Evolutionary conservation across 1,140 invertebrate species (phyloP).

Genomic region (Pseudomyrmex flavicornis): DNA sequence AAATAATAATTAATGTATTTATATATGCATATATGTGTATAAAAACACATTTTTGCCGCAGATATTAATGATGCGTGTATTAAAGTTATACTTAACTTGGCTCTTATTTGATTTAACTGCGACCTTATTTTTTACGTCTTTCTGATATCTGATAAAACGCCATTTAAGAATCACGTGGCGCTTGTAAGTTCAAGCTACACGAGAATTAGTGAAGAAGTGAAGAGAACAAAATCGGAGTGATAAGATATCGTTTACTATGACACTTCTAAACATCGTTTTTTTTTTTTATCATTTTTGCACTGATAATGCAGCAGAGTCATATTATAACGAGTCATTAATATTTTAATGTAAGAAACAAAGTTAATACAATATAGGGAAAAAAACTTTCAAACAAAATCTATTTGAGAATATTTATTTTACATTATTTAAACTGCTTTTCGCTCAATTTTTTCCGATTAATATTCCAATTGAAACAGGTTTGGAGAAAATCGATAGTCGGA

Average conservation of each 20-base stretch:
- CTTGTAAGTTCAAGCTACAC: constrained; percentile 6
- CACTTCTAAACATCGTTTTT: background rate
- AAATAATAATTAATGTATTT: no score
- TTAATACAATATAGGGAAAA: no score
- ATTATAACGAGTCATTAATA: background rate
- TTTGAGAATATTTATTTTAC: no score
- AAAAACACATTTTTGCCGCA: no score
- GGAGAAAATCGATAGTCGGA: background rate
- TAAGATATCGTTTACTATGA: constrained; percentile 14
- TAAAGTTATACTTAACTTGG: background rate
- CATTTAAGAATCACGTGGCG: constrained; percentile 25
- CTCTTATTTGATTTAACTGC: constrained; percentile 2
- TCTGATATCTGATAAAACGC: constrained; percentile 37
- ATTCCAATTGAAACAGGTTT: background rate
- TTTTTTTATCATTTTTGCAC: background rate
- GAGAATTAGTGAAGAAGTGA: constrained; percentile 1
- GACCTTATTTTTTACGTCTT: background rate
- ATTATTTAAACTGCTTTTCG: no score
- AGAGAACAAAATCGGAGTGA: constrained; percentile 23
- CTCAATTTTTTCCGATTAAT: no score
- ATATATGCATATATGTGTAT: no score
- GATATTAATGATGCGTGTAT: background rate
- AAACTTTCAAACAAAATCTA: no score
- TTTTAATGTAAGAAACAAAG: constrained; percentile 34
- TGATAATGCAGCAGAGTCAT: background rate